Percentiles rank a stretch among this genome's conserved stretches.
Evolutionary conservation across 2,113 vertebrate genomes (phyloP).

Genomic region (Scortum barcoo): DNA sequence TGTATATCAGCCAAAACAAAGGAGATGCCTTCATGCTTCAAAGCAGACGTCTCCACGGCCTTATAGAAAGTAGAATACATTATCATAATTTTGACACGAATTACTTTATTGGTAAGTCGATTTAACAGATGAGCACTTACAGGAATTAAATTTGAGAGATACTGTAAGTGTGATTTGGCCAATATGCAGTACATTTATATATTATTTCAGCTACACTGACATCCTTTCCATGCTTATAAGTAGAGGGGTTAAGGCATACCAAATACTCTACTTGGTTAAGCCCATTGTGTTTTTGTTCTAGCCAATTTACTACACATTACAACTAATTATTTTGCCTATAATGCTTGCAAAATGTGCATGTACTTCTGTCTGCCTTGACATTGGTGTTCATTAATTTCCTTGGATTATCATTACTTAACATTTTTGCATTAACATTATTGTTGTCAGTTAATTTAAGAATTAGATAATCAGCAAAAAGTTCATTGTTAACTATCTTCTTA

Average conservation of each 20-base stretch:
- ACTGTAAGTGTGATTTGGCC: neutral
- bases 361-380: neutral
- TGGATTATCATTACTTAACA: neutral
- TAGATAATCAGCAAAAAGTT: neutral
- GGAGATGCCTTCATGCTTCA: constrained; percentile 19
- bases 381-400: neutral
- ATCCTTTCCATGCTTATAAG: neutral
- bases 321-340: neutral
- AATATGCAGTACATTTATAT: neutral
- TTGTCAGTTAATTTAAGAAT: neutral
- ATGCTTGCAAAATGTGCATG: neutral
- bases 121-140: constrained; percentile 6
- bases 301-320: neutral
- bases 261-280: too few species aligned
- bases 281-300: neutral
- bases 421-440: neutral
- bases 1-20: constrained; percentile 27
- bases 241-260: neutral
- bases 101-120: neutral
- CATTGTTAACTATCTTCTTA: neutral
- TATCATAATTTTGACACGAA: constrained; percentile 5
- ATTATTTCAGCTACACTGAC: neutral
- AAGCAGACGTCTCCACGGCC: neutral
- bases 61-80: neutral
- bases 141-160: neutral